Conservation (phyloP, 1,140 invertebrate genomes). For the Epicauta chinensis region DNA sequence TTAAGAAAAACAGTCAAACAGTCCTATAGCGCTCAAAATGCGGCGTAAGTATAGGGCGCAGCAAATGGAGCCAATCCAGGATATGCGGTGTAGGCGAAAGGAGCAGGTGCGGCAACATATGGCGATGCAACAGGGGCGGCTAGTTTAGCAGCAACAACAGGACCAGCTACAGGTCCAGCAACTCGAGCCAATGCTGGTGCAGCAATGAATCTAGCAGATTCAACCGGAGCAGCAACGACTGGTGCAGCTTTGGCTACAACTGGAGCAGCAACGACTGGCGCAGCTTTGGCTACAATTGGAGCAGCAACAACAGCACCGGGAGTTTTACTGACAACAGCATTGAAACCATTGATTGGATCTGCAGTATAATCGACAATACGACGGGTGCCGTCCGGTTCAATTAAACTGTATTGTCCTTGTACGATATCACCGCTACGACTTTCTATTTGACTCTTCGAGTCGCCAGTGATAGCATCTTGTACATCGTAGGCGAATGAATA, state of each 20-base stretch:
- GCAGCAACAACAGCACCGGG: constrained; percentile 37
- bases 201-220: constrained; percentile 27
- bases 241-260: constrained; percentile 31
- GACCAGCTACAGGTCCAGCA: constrained; percentile 32
- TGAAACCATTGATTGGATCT: constrained; percentile 36
- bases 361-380: constrained; percentile 44
- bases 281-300: constrained; percentile 34
- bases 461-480: constrained; percentile 51
- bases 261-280: constrained; percentile 27
- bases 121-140: constrained; percentile 33
- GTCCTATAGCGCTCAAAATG: background rate
- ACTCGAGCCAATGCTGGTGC: constrained; percentile 31
- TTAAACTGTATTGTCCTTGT: constrained; percentile 56
- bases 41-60: constrained; percentile 15
- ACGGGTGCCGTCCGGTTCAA: constrained; percentile 52
- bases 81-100: background rate
- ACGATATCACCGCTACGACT: constrained; percentile 55
- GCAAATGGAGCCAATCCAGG: constrained; percentile 8
- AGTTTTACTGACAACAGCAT: constrained; percentile 31
- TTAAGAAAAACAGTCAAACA: constrained; percentile 1
- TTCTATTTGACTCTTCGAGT: constrained; percentile 52
- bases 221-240: constrained; percentile 17
- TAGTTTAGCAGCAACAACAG: constrained; percentile 23
- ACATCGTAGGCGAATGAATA: constrained; percentile 52
- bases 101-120: constrained; percentile 39